phyloP scores from a whole-genome alignment of 1,140 invertebrate genomes.

The Pogonus chalceus region DNA sequence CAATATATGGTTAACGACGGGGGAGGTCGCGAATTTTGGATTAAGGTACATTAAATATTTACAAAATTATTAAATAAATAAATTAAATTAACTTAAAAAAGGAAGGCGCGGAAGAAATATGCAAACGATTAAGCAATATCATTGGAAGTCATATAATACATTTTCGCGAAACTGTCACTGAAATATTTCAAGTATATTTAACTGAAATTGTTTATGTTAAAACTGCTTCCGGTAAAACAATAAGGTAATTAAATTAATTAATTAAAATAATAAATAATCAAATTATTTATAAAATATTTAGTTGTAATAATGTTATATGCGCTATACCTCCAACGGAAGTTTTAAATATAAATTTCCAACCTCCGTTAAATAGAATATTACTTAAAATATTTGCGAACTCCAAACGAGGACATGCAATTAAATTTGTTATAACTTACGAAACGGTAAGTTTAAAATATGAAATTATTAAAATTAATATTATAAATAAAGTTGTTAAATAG shows the following conservation, averaged over 20 bases:
- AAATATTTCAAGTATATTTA: conserved; percentile 1
- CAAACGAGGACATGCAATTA: background rate
- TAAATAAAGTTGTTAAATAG: conserved; percentile 11
- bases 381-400: conserved; percentile 5
- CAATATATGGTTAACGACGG: background rate
- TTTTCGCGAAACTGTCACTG: conserved; percentile 3
- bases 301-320: conserved; percentile 15
- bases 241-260: background rate
- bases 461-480: conserved; percentile 6
- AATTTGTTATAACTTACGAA: conserved; percentile 18
- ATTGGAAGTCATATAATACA: conserved; percentile 6
- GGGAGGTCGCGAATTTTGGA: conserved; percentile 7
- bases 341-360: conserved; percentile 14
- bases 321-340: conserved; percentile 17
- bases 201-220: background rate
- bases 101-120: conserved; percentile 7
- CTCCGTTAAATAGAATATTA: conserved; percentile 8
- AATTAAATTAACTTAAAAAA: background rate
- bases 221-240: conserved; percentile 9
- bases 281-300: conserved; percentile 1
- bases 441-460: conserved; percentile 8
- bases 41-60: background rate
- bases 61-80: background rate
- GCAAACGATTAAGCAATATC: conserved; percentile 1
- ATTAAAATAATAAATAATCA: background rate